Conservation (phyloP, 2,797 vertebrate genomes). For the Schizopygopsis pylzovi region DNA sequence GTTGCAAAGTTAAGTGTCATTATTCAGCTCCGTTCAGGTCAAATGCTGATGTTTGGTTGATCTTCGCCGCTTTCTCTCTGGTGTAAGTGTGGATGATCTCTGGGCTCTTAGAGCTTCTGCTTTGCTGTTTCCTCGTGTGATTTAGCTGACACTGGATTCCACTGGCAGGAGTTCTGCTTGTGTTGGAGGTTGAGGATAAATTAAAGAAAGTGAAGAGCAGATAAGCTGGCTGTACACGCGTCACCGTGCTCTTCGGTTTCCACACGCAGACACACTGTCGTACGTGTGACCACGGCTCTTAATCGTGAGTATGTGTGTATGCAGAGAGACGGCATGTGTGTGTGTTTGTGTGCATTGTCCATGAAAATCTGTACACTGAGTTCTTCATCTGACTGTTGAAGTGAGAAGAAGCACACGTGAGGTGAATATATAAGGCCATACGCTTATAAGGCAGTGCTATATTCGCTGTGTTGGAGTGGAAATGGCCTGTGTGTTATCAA, state of each 20-base stretch:
- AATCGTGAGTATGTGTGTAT: conserved; percentile 7
- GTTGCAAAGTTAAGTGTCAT: background rate
- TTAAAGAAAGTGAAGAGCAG: conserved; percentile 69
- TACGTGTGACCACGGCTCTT: conserved; percentile 59
- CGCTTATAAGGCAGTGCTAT: conserved; percentile 50
- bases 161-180: conserved; percentile 72
- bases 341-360: conserved; percentile 22
- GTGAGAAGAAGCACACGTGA: conserved; percentile 54
- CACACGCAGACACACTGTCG: conserved; percentile 41
- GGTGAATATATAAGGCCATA: conserved; percentile 51
- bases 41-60: background rate
- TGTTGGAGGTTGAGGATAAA: conserved; percentile 76
- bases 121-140: conserved; percentile 54
- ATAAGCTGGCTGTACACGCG: conserved; percentile 71
- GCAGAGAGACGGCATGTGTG: conserved; percentile 1
- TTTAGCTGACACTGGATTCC: conserved; percentile 64
- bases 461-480: conserved; percentile 46
- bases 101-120: conserved; percentile 49
- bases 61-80: background rate
- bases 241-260: conserved; percentile 69
- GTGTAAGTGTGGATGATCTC: conserved; percentile 63
- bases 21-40: background rate
- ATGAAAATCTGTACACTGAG: conserved; percentile 43
- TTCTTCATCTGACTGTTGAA: conserved; percentile 56
- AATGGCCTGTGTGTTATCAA: conserved; percentile 59